Evolutionary conservation across 2,888 invertebrate species (phyloP), one percentile per base, ranked within the genome.

Genomic region (Phortica okadai): DNA sequence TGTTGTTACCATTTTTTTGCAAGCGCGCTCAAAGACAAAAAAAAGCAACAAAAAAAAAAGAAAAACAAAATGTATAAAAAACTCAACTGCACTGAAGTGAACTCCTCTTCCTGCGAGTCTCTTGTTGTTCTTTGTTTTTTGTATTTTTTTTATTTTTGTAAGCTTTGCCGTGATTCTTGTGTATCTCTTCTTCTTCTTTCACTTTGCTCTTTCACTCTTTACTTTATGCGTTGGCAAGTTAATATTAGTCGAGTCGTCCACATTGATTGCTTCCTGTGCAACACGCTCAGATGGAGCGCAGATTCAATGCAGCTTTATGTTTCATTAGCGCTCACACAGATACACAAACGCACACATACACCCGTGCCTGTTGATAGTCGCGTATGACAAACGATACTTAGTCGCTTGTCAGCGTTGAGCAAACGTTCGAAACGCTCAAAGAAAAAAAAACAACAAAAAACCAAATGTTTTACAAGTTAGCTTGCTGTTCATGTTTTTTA

Each of bases 191-290:
- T 64, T 33, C 21, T 64, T 64, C 11, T 64, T 16, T 41, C 21
- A 42, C 16, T 2, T 59, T 4, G 21, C 11, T 16, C 41, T 74
- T 74, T n/a, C 64, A 75, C 42, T 44, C 54, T 50, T 7, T 11
- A 42, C 14, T 50, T 16, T 21, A 4, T 74, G 58, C 33, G 56
- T 80, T 81, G 76, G 86, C 84, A 86, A 86, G 88, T 88, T 86
- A 88, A 86, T 86, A 86, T 86, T 88, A 88, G 84, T 85, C 84
- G 85, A 88, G 84, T 85, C 85, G 86, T 88, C 83, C 87, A 85
- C 87, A 86, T 87, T 86, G 86, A 86, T 86, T 88, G 88, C 87
- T 86, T 86, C 86, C 86, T 88, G 86, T 87, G 87, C 25, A 62
- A 62, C 11, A 21, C 62, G 25, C 62, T 62, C 25, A 56, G 16